Evolutionary conservation across 64 coral and sea anemone genomes (phyloP).

Genomic region (Acropora tenuis): DNA sequence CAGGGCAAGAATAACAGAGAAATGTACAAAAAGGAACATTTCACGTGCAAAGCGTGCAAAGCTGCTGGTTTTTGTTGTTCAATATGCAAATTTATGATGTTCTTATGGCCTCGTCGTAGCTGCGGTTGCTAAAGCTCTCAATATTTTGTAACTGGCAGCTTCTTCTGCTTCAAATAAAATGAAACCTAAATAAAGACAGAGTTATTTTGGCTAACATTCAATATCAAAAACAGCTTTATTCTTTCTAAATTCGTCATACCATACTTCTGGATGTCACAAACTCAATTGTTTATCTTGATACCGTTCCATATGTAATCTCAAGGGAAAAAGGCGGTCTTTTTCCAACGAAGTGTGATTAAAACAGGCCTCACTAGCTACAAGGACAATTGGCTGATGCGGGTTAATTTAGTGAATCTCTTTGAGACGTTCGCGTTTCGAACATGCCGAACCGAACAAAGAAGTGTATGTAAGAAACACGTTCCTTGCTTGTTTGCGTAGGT

Average conservation of each 20-base stretch:
- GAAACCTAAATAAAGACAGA: too few species aligned
- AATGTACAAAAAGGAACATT: too few species aligned
- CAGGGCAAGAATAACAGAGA: too few species aligned
- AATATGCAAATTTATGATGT: too few species aligned
- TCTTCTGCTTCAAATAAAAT: too few species aligned
- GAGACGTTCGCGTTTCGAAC: constrained; percentile 17
- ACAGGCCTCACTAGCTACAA: not conserved
- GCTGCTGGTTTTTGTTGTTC: too few species aligned
- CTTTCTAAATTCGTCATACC: not conserved
- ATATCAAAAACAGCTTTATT: too few species aligned
- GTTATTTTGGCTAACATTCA: too few species aligned
- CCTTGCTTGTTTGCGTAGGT: constrained; percentile 2
- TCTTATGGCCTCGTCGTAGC: too few species aligned
- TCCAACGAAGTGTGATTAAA: constrained; percentile 8
- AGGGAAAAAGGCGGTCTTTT: constrained; percentile 8
- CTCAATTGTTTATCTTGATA: not conserved
- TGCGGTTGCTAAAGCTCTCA: too few species aligned
- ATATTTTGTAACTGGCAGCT: too few species aligned
- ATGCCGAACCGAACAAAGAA: constrained; percentile 22
- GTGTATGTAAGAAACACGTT: constrained; percentile 41
- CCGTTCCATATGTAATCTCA: constrained; percentile 27
- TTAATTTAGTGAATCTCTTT: constrained; percentile 8
- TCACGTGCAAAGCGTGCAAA: too few species aligned
- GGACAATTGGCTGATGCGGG: not conserved
- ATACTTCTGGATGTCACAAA: not conserved